Conservation (phyloP, 2,888 invertebrate species). For the Mallateleia sp. region DNA sequence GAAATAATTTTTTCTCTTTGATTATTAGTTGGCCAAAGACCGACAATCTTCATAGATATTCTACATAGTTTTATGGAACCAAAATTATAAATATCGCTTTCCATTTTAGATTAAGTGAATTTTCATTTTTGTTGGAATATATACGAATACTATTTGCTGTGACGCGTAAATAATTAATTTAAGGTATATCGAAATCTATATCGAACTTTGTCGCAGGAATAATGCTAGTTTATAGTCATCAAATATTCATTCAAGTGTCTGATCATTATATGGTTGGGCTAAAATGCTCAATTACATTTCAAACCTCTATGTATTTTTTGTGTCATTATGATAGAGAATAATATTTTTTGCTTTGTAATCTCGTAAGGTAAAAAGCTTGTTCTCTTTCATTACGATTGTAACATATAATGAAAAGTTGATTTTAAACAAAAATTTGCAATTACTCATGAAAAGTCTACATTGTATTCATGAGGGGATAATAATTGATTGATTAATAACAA, state of each 20-base stretch:
- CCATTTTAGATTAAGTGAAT: background rate
- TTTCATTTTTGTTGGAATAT: background rate
- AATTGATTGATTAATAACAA: background rate
- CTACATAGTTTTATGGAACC: constrained; percentile 42
- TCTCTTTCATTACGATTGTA: background rate
- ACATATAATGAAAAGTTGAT: background rate
- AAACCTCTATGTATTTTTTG: too few relatives aligned
- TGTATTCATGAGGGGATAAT: constrained; percentile 9
- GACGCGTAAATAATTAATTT: background rate
- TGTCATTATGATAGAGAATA: too few relatives aligned
- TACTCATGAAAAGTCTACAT: background rate
- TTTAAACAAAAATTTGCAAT: constrained; percentile 91
- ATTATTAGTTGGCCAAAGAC: constrained; percentile 54
- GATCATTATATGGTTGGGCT: too few relatives aligned
- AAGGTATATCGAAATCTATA: background rate
- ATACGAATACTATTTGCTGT: background rate
- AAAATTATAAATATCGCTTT: constrained; percentile 47
- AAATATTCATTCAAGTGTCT: background rate
- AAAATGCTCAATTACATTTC: too few relatives aligned
- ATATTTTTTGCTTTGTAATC: too few relatives aligned
- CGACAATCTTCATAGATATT: constrained; percentile 48
- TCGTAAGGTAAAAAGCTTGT: background rate
- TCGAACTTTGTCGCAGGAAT: background rate
- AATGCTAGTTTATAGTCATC: background rate
- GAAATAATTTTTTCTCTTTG: constrained; percentile 36